Evolutionary conservation across 2,797 vertebrate genomes (phyloP).

Genomic region (Thripadectes ignobilis): DNA sequence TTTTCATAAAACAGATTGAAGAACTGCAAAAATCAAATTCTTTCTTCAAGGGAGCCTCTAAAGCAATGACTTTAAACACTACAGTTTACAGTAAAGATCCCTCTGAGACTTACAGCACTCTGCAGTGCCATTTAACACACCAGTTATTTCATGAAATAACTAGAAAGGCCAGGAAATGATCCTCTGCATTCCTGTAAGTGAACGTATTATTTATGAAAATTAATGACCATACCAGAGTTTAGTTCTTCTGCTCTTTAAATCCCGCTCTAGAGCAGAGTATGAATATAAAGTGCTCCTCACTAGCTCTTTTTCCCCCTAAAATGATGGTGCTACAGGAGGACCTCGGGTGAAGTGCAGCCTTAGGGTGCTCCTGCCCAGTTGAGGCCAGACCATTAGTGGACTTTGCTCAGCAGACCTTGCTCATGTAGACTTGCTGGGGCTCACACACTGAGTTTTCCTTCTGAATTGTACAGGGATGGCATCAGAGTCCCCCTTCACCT

Average conservation of each 20-base stretch:
- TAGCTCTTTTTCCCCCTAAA: neutral
- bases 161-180: neutral
- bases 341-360: neutral
- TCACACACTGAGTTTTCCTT: neutral
- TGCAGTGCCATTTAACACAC: neutral
- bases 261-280: neutral
- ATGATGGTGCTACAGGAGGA: neutral
- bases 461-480: accelerated
- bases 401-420: neutral
- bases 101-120: neutral
- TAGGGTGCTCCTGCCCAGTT: neutral
- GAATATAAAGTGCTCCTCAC: neutral
- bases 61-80: neutral
- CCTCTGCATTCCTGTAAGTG: neutral
- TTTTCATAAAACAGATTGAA: neutral
- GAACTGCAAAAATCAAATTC: neutral
- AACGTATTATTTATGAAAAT: neutral
- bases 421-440: neutral
- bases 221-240: neutral
- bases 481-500: neutral
- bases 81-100: neutral
- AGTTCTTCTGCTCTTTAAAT: neutral
- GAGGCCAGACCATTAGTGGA: neutral
- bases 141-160: neutral
- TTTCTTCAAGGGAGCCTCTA: neutral